Conservation (phyloP, 2,888 invertebrate genomes). For the Metalampra italica region DNA sequence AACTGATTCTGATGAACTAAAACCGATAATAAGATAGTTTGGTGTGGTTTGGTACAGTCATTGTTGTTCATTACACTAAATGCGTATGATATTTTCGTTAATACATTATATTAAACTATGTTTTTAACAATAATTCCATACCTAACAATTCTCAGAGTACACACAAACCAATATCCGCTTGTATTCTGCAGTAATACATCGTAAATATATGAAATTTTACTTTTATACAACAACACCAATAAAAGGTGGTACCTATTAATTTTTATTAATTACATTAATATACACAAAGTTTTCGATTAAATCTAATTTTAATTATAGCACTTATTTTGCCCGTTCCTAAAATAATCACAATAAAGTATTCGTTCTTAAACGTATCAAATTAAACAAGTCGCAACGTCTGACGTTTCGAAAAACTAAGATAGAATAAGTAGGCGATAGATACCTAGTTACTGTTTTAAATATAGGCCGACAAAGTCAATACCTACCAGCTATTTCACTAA, state of each 20-base stretch:
- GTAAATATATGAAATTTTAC: not conserved
- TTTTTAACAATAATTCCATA: slow-evolving; percentile 27
- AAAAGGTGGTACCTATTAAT: slow-evolving; percentile 25
- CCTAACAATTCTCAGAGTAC: slow-evolving; percentile 30
- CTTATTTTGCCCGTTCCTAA: not conserved
- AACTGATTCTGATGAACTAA: slow-evolving; percentile 51
- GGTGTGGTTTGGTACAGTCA: slow-evolving; percentile 48
- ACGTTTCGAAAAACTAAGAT: not conserved
- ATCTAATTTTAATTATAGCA: not conserved
- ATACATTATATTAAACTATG: slow-evolving; percentile 28
- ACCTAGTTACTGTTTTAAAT: not conserved
- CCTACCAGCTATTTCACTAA: no score
- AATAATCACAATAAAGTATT: not conserved
- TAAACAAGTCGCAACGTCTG: not conserved
- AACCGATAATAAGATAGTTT: slow-evolving; percentile 45
- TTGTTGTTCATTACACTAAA: slow-evolving; percentile 30
- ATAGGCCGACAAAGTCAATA: not conserved
- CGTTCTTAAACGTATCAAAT: not conserved
- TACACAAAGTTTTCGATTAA: slow-evolving; percentile 27
- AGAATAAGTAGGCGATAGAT: not conserved
- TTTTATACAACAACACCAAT: slow-evolving; percentile 28
- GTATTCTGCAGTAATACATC: slow-evolving; percentile 19
- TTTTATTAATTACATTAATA: slow-evolving; percentile 21
- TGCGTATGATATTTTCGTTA: slow-evolving; percentile 43
- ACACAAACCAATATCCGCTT: slow-evolving; percentile 31